These are phyloP conservation scores for Trichechus manatus DNA, from an alignment of 2,113 vertebrate genomes.

Conservation along the genomic window DNA sequence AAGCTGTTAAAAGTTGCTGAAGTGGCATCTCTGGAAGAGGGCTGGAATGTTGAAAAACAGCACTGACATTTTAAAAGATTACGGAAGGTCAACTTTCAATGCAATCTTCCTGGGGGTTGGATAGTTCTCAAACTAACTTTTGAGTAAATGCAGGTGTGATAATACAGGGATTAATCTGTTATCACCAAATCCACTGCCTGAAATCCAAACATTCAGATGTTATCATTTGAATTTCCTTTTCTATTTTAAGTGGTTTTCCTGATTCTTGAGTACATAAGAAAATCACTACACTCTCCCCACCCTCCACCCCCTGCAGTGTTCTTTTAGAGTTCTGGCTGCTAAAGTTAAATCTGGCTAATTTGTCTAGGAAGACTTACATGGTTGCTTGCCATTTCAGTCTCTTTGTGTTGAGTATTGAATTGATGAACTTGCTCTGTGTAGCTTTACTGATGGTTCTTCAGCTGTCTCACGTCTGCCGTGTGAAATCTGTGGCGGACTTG, in stretches of 20 bases:
- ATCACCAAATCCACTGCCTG: background rate
- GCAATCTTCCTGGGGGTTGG: background rate
- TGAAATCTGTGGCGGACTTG: background rate
- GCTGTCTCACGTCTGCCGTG: background rate
- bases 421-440: background rate
- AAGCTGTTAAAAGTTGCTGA: slow-evolving; percentile 60
- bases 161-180: background rate
- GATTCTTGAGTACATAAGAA: background rate
- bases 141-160: slow-evolving; percentile 38
- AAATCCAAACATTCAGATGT: background rate
- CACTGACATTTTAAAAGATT: background rate
- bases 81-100: background rate
- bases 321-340: background rate
- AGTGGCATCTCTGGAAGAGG: slow-evolving; percentile 39
- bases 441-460: background rate
- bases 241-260: background rate
- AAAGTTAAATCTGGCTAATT: slow-evolving; percentile 19
- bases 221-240: background rate
- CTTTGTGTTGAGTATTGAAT: background rate
- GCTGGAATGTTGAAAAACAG: slow-evolving; percentile 14
- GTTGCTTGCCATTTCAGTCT: background rate
- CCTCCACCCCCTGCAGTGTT: background rate
- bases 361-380: background rate
- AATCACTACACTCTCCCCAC: background rate
- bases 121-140: background rate